phyloP scores from a whole-genome alignment of 1,140 invertebrate genomes.

The Drosophila melanica region DNA sequence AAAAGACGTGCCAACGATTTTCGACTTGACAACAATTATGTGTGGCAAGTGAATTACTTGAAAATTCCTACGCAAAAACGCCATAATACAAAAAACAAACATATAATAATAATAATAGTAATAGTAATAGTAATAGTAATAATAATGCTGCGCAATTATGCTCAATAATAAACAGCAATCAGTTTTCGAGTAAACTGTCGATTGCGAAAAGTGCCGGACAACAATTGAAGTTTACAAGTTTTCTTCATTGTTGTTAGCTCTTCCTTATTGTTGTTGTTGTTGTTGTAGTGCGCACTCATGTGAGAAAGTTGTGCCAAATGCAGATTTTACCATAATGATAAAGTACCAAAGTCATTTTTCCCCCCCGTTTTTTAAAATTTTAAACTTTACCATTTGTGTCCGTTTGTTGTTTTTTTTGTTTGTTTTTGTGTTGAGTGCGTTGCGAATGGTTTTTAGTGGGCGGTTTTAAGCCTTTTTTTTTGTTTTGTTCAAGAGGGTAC shows the following conservation, averaged over 20 bases:
- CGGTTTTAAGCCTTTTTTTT: not conserved
- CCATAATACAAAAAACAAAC: slow-evolving; percentile 11
- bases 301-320: slow-evolving; percentile 79
- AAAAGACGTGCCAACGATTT: slow-evolving; percentile 31
- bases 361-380: slow-evolving; percentile 5
- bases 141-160: slow-evolving; percentile 48
- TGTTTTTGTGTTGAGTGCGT: slow-evolving; percentile 1
- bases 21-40: slow-evolving; percentile 10
- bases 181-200: slow-evolving; percentile 41
- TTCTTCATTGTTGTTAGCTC: slow-evolving; percentile 24
- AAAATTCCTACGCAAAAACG: slow-evolving; percentile 26
- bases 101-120: slow-evolving; percentile 32
- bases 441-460: slow-evolving; percentile 33
- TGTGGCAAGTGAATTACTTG: slow-evolving; percentile 17
- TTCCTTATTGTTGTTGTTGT: slow-evolving; percentile 28
- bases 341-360: slow-evolving; percentile 29
- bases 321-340: slow-evolving; percentile 64
- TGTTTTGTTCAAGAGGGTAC: slow-evolving; percentile 1
- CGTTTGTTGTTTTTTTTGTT: not conserved
- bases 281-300: slow-evolving; percentile 56
- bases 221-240: slow-evolving; percentile 56
- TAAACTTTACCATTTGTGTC: slow-evolving; percentile 4
- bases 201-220: slow-evolving; percentile 60
- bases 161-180: slow-evolving; percentile 74
- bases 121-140: slow-evolving; percentile 30